Conservation (phyloP, 2,113 vertebrate species). For the Malurus cyaneus region DNA sequence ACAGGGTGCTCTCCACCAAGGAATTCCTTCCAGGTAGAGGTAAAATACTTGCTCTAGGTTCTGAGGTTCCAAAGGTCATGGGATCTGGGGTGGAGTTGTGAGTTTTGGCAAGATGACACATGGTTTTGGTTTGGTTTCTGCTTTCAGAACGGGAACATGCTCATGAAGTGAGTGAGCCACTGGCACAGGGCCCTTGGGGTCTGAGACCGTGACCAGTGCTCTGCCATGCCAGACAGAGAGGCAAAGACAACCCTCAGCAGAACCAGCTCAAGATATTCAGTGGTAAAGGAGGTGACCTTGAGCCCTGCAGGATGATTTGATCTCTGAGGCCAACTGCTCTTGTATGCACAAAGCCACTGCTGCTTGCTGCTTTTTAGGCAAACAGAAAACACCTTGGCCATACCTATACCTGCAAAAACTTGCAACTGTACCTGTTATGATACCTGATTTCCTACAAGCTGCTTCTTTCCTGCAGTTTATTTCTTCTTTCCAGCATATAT, state of each 20-base stretch:
- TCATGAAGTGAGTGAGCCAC: not conserved
- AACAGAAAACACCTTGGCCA: not conserved
- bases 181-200: not conserved
- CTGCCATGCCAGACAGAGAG: not conserved
- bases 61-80: not conserved
- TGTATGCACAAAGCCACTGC: not conserved
- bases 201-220: not conserved
- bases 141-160: not conserved
- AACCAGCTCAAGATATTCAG: not conserved
- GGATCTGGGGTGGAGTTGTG: not conserved
- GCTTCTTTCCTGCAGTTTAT: not conserved
- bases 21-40: not conserved
- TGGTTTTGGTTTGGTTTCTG: slow-evolving; percentile 10
- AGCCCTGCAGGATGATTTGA: not conserved
- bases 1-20: not conserved
- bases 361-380: not conserved
- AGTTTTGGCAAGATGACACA: not conserved
- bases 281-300: not conserved
- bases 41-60: not conserved
- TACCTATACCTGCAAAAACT: not conserved
- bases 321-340: not conserved
- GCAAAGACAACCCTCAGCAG: not conserved
- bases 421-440: not conserved
- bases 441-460: not conserved
- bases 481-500: not conserved